Evolutionary conservation across 2,113 vertebrate species (phyloP), one percentile per base, ranked within the genome.

Genomic region (Nipponia nippon): DNA sequence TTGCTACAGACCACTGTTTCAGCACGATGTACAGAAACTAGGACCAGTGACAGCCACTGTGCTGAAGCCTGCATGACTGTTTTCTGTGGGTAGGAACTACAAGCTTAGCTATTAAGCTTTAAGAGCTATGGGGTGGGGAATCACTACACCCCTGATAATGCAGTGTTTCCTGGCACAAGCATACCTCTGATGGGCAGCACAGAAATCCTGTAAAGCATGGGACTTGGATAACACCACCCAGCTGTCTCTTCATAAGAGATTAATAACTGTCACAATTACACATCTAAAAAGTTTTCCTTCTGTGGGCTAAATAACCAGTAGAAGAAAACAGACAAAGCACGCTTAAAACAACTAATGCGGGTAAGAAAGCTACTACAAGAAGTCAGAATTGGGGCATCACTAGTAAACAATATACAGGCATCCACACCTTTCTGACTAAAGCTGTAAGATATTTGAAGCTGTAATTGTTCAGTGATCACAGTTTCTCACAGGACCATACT

Each of bases 391-490:
- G 7, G 63, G 56, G 29, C n/a, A 14, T 6, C 0, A 0, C 56
- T 78, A 34, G 47, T 75, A 83, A 94, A 83, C 67, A 67, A 67
- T 27, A 63, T 2, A 19, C 11, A 90, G 30, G 52, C 18, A 84
- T 17, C 88, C 94, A 93, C 72, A 67, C 89, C 86, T 79, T 50
- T 36, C 63, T 95, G 89, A 95, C 80, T 89, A 91, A 82, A 79
- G 69, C 77, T 32, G 0, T 12, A n/a, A 90, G 38, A 38, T 59
- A 73, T 67, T 38, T 75, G 69, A 83, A 76, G 67, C 49, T 65
- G 53, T 65, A 73, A 86, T 76, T 76, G 87, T 81, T 93, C 73
- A 20, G 69, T 34, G 40, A 92, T 49, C 16, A 2, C 49, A 13
- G 69, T 16, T 91, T 89, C 80, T 55, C 44, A 63, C n/a, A 91